Evolutionary conservation across 2,888 invertebrate genomes (phyloP).

Genomic region (Branchipolynoe longqiensis): DNA sequence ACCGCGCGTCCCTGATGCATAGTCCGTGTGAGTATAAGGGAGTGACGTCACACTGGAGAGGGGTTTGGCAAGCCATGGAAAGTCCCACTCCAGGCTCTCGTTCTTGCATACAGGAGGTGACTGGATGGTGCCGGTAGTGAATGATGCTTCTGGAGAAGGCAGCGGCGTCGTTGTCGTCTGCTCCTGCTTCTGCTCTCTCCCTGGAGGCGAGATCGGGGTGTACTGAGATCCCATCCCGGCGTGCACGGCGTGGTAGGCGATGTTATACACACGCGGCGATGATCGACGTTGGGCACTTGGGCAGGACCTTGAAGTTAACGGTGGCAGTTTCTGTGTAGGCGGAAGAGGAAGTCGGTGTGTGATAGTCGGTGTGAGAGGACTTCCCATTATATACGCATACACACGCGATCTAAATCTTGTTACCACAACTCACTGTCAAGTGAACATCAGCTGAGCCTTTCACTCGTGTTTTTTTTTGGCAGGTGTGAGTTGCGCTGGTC

Average conservation of each 20-base stretch:
- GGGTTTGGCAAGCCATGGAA: slow-evolving; percentile 20
- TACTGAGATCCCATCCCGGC: not conserved
- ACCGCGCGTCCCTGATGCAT: not conserved
- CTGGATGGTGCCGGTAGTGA: too few relatives aligned
- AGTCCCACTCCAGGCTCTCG: not conserved
- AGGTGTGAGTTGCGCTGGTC: too few relatives aligned
- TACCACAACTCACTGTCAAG: too few relatives aligned
- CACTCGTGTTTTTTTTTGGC: too few relatives aligned
- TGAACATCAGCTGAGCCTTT: too few relatives aligned
- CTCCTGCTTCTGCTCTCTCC: too few relatives aligned
- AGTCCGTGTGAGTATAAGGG: not conserved
- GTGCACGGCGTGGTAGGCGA: not conserved
- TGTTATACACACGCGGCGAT: not conserved
- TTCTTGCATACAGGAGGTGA: too few relatives aligned
- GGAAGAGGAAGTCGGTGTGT: not conserved
- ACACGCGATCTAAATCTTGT: too few relatives aligned
- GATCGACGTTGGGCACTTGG: not conserved
- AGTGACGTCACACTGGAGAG: too few relatives aligned
- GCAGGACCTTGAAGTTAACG: not conserved
- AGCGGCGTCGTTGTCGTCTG: too few relatives aligned
- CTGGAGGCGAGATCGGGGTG: too few relatives aligned
- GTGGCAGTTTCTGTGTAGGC: not conserved
- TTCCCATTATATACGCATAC: not conserved
- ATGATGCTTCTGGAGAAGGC: too few relatives aligned
- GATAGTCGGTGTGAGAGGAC: not conserved